phyloP scores from a whole-genome alignment of 2,113 vertebrate genomes.

The Microcebus murinus region DNA sequence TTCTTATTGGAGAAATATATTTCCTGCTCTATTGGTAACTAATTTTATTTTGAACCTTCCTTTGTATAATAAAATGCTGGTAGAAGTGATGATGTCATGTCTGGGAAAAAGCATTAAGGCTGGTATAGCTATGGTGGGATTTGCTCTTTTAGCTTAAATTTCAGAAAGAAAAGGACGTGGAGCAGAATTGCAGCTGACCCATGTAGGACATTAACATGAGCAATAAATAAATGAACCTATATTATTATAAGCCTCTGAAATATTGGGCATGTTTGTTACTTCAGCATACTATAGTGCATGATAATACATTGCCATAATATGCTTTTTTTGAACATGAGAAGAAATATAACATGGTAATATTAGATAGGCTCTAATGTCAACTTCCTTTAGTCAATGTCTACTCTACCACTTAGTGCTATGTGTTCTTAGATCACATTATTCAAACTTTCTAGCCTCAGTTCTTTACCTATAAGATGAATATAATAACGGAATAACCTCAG shows the following conservation, averaged over 20 bases:
- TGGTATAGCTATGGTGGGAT: not conserved
- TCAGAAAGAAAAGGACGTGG: not conserved
- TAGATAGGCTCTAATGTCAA: not conserved
- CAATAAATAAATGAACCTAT: not conserved
- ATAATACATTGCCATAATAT: not conserved
- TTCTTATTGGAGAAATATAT: not conserved
- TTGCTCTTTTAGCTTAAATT: not conserved
- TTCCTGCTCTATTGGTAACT: rapidly evolving
- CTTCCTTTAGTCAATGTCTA: not conserved
- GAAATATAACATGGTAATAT: not conserved
- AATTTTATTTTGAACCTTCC: not conserved
- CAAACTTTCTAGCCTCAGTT: not conserved
- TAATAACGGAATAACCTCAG: not conserved
- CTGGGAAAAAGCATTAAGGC: not conserved
- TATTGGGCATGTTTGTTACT: not conserved
- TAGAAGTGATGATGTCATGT: not conserved
- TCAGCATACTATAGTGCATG: not conserved
- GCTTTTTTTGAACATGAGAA: not conserved
- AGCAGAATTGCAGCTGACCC: not conserved
- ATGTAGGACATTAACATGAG: not conserved
- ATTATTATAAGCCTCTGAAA: not conserved
- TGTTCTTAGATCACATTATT: not conserved
- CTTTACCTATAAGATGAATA: not conserved
- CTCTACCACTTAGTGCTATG: not conserved
- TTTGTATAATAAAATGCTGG: not conserved